Percentiles rank a stretch among this genome's conserved stretches.
Conservation (phyloP, 2,113 vertebrate species). For the Lycocorax pyrrhopterus region DNA sequence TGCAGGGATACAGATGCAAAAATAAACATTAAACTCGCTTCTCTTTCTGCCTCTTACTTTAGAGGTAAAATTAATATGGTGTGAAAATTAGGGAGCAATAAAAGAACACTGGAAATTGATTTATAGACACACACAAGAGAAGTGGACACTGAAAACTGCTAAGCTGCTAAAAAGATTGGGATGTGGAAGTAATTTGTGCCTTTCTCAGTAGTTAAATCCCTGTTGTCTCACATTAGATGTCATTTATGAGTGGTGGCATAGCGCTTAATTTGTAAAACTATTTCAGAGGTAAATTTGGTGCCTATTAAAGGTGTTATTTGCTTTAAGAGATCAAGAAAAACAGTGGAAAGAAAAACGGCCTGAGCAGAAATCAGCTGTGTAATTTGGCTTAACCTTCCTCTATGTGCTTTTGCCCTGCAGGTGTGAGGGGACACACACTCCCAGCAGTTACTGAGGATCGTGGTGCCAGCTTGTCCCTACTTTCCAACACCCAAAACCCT, state of each 20-base stretch:
- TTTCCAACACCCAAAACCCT: accelerated
- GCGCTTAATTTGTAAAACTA: background rate
- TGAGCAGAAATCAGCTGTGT: background rate
- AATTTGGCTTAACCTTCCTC: background rate
- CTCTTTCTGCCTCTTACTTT: background rate
- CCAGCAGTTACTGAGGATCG: background rate
- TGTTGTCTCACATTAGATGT: background rate
- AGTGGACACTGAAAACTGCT: background rate
- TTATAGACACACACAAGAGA: background rate
- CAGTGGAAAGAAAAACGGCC: background rate
- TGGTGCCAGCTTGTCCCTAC: accelerated
- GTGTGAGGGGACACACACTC: accelerated
- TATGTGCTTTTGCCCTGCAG: accelerated
- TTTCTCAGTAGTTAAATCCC: background rate
- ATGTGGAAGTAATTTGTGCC: background rate
- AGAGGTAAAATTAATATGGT: accelerated
- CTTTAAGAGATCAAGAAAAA: background rate
- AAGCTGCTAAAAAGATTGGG: background rate
- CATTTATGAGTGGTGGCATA: background rate
- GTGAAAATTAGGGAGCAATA: background rate
- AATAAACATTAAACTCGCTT: background rate
- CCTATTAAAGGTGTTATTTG: background rate
- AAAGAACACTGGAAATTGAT: background rate
- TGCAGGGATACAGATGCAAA: background rate
- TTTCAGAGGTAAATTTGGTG: background rate